Evolutionary conservation across 1,140 invertebrate species (phyloP).

Genomic region (Plodia interpunctella): DNA sequence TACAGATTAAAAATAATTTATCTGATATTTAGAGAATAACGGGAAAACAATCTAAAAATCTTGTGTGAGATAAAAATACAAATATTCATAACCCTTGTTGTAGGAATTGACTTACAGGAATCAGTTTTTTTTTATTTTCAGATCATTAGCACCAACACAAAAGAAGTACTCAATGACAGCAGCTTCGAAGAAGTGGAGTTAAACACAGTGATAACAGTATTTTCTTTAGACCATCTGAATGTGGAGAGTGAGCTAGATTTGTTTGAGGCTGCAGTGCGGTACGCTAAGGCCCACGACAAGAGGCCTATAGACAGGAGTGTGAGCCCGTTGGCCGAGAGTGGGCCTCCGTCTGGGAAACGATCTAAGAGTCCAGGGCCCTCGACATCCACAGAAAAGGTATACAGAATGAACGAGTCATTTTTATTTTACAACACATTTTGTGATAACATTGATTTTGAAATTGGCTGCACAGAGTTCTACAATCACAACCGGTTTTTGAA

Average conservation of each 20-base stretch:
- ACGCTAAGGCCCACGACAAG: conserved; percentile 76
- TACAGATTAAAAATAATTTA: too few relatives aligned
- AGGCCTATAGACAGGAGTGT: conserved; percentile 40
- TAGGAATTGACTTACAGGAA: too few relatives aligned
- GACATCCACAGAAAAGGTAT: conserved; percentile 49
- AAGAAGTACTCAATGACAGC: conserved; percentile 83
- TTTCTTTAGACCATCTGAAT: conserved; percentile 84
- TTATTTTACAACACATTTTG: too few relatives aligned
- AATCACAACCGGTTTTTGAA: too few relatives aligned
- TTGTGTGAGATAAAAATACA: too few relatives aligned
- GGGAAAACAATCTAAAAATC: too few relatives aligned
- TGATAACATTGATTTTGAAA: too few relatives aligned
- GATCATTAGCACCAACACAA: conserved; percentile 86
- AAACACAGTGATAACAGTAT: conserved; percentile 83
- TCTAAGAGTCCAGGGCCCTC: conserved; percentile 50
- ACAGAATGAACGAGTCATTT: too few relatives aligned
- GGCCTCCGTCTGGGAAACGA: conserved; percentile 29
- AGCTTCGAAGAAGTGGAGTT: conserved; percentile 87
- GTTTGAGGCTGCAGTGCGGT: conserved; percentile 84
- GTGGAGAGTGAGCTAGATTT: conserved; percentile 86
- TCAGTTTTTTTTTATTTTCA: conserved; percentile 31
- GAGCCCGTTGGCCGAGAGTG: conserved; percentile 35
- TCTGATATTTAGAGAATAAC: too few relatives aligned
- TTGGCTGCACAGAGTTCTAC: too few relatives aligned
- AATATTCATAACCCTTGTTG: too few relatives aligned